Evolutionary conservation across 1,140 invertebrate genomes (phyloP), one percentile per base, ranked within the genome.

Genomic region (Aleiodes sp.): DNA sequence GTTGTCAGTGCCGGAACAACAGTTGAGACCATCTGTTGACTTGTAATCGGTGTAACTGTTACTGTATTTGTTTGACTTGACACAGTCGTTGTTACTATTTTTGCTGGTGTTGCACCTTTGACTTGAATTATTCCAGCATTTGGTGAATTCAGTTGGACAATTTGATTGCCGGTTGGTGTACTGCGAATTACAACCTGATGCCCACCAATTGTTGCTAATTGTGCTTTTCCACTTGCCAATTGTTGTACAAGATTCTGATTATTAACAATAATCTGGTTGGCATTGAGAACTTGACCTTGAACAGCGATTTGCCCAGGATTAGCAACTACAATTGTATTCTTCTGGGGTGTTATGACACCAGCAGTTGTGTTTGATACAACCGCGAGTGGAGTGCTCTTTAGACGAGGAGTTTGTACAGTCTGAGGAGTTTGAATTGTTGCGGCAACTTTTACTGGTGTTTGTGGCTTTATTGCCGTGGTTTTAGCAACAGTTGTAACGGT

Each of bases 161-260:
- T 90, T 78, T 93, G 91, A 76, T 92, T 92, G 10, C 92, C 92
- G 9, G 92, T 88, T 4, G 90, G 89, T n/a, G 85, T 81, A 21
- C 84, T 84, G 60, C 92, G 86, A 26, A 95, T 93, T 6, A 92
- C 80, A 12, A 95, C 93, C 82, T 95, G 94, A 73, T 95, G 94
- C 0, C 94, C 94, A 76, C 93, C 92, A 6, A 94, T 90, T 4
- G 92, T 94, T 2, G 93, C 92, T n/a, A 95, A 83, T 77, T 94
- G 92, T 2, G 94, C 89, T 80, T 94, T 94, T 7, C 93, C 93
- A 21, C 90, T 88, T 0, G 92, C 92, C 37, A 94, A 86, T 76
- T 94, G 93, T 78, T 94, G 92, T 0, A 91, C 92, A 12, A 94
- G 82, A 43, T 87, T 90, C 0, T 91, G 89, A 81, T 92, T 93